Conservation (phyloP, 2,113 vertebrate genomes). For the Phalacrocorax pelagicus region DNA sequence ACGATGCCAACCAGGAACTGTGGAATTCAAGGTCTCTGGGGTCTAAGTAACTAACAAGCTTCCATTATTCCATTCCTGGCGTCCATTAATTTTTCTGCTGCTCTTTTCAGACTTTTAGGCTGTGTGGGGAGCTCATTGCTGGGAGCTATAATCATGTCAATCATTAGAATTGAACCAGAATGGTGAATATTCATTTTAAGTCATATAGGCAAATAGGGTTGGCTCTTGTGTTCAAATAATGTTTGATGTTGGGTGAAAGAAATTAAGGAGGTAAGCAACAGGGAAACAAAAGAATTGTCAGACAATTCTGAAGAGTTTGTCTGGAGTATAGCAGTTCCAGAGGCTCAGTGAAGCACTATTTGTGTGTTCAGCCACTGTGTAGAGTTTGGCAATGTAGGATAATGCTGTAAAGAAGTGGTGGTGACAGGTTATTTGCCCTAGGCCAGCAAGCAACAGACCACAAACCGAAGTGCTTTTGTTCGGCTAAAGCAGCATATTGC, state of each 20-base stretch:
- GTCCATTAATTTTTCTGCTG: slow-evolving; percentile 19
- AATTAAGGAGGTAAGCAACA: not conserved
- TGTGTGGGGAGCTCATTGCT: not conserved
- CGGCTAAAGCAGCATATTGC: not conserved
- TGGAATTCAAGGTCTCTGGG: not conserved
- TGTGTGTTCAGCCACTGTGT: not conserved
- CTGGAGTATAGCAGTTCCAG: not conserved
- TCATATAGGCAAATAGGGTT: not conserved
- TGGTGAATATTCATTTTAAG: not conserved
- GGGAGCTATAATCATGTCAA: not conserved
- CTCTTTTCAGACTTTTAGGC: not conserved
- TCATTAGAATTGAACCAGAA: not conserved
- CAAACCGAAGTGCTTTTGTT: not conserved
- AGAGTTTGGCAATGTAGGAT: not conserved
- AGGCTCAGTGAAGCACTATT: not conserved
- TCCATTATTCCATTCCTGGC: not conserved
- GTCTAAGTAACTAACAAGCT: not conserved
- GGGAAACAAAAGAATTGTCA: not conserved
- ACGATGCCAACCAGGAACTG: not conserved
- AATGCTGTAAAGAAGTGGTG: not conserved
- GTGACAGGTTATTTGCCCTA: not conserved
- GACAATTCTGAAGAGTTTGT: not conserved
- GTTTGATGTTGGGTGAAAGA: not conserved
- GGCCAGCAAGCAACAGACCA: not conserved
- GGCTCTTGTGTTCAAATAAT: not conserved